Percentiles rank a stretch among this genome's conserved stretches.
Evolutionary conservation across 2,888 invertebrate species (phyloP).

Genomic region (Apotomis turbidana): DNA sequence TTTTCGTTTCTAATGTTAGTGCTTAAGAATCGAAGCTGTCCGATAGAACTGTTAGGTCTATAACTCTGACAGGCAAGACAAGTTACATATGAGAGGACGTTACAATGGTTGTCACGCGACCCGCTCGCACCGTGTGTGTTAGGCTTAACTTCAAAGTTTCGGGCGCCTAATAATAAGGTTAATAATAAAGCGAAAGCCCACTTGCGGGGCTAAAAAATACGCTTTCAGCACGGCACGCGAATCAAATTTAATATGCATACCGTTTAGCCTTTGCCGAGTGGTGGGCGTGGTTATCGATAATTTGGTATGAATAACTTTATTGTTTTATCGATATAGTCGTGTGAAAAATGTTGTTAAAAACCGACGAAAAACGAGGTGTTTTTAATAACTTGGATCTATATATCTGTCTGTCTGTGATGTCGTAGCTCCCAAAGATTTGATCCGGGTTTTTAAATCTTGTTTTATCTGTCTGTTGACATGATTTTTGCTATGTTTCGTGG

Average conservation of each 20-base stretch:
- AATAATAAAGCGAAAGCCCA: constrained; percentile 49
- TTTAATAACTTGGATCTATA: too few relatives aligned
- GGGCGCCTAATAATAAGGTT: constrained; percentile 55
- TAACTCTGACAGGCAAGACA: not conserved
- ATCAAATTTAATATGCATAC: constrained; percentile 65
- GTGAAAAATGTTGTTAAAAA: not conserved
- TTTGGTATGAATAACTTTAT: constrained; percentile 5
- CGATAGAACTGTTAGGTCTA: too few relatives aligned
- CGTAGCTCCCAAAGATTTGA: too few relatives aligned
- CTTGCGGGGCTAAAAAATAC: constrained; percentile 56
- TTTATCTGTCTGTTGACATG: too few relatives aligned
- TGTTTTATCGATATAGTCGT: constrained; percentile 13
- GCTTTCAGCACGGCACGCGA: constrained; percentile 64
- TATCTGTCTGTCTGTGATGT: too few relatives aligned
- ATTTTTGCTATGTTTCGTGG: too few relatives aligned
- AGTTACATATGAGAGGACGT: not conserved
- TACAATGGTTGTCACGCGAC: not conserved
- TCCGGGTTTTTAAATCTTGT: too few relatives aligned
- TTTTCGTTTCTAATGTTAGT: too few relatives aligned
- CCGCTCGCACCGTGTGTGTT: constrained; percentile 17
- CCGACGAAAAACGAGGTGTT: too few relatives aligned
- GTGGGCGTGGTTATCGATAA: constrained; percentile 50
- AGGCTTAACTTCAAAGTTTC: constrained; percentile 50
- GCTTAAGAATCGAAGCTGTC: too few relatives aligned
- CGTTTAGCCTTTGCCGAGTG: constrained; percentile 52